Conservation (phyloP, 2,113 vertebrate species). For the Bagarius yarrelli region DNA sequence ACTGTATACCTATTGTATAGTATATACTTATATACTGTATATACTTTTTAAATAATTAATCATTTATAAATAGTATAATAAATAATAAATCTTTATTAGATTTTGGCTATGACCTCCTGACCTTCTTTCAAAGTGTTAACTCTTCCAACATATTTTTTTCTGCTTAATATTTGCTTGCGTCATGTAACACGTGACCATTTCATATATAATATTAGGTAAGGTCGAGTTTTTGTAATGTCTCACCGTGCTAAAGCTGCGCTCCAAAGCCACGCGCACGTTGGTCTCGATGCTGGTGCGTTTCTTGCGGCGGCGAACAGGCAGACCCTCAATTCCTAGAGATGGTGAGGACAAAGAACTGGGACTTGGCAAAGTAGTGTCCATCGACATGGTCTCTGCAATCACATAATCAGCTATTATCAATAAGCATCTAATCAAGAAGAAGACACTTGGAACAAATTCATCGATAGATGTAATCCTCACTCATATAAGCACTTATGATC, state of each 20-base stretch:
- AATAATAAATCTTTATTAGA: no score
- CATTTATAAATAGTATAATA: no score
- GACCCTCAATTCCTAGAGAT: slow-evolving; percentile 81
- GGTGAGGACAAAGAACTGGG: slow-evolving; percentile 85
- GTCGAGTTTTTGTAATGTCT: slow-evolving; percentile 19
- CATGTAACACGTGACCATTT: no score
- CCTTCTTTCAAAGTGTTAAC: not conserved
- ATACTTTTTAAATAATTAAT: not conserved
- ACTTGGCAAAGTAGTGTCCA: slow-evolving; percentile 86
- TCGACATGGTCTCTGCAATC: slow-evolving; percentile 85
- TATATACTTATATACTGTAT: not conserved
- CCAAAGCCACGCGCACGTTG: slow-evolving; percentile 89
- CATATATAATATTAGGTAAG: no score
- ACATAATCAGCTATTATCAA: not conserved
- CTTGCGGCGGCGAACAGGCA: slow-evolving; percentile 87
- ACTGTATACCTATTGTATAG: no score
- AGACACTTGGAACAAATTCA: not conserved
- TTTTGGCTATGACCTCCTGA: not conserved
- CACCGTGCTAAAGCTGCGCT: slow-evolving; percentile 88
- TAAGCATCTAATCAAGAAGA: not conserved
- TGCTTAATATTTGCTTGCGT: no score
- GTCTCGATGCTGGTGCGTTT: slow-evolving; percentile 96
- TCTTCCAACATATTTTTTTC: not conserved
- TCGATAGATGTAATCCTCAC: no score
- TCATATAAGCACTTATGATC: no score